Conservation (phyloP, 2,113 vertebrate species). For the Benitochromis conjunctus region DNA sequence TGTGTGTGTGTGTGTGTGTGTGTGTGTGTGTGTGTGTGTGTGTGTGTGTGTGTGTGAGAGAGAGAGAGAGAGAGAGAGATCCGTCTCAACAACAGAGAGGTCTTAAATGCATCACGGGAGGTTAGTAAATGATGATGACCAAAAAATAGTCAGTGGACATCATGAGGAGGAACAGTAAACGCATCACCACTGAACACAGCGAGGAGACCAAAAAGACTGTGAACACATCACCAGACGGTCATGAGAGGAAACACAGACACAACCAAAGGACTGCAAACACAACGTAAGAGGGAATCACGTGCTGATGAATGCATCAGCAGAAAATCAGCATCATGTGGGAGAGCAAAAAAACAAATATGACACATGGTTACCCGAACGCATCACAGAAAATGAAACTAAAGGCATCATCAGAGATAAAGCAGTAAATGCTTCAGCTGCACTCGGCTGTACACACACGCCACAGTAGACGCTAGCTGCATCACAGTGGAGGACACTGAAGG, state of each 20-base stretch:
- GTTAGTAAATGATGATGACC: neutral
- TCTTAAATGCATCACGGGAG: neutral
- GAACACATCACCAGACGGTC: neutral
- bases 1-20: neutral
- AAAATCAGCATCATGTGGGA: neutral
- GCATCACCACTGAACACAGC: neutral
- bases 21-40: neutral
- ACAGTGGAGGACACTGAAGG: neutral
- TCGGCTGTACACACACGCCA: neutral
- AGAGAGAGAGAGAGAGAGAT: too few relatives aligned
- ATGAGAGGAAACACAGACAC: neutral
- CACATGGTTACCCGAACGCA: too few relatives aligned
- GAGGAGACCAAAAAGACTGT: neutral
- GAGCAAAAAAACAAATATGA: neutral
- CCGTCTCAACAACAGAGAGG: neutral
- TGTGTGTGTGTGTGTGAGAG: neutral
- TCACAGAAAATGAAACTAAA: neutral
- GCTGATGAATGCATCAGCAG: neutral
- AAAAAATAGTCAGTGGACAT: neutral
- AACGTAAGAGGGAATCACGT: neutral
- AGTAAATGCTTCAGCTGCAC: neutral
- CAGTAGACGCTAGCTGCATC: neutral
- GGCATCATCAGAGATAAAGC: neutral
- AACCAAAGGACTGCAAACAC: neutral
- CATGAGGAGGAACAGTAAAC: neutral